A percentile compares a stretch with the other conserved stretches of the same genome.
phyloP scores from a whole-genome alignment of 2,797 vertebrate species.

The Sebastes nivosus region DNA sequence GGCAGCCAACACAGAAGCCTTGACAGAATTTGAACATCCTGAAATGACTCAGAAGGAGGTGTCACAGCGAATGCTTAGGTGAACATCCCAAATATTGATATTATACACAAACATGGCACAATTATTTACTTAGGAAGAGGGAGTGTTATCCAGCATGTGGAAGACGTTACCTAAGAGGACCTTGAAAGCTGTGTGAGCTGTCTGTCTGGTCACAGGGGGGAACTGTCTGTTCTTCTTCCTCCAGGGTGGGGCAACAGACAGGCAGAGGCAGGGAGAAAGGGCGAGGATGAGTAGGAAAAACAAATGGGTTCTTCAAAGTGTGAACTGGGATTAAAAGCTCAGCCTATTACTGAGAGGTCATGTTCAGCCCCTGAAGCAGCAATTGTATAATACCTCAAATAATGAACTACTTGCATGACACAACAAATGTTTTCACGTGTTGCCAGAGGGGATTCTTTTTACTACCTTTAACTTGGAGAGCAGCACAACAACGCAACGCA shows the following conservation, averaged over 20 bases:
- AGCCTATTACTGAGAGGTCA: constrained; percentile 20
- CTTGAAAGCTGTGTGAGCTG: constrained; percentile 48
- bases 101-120: constrained; percentile 52
- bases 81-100: constrained; percentile 43
- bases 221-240: constrained; percentile 56
- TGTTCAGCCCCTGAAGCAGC: neutral
- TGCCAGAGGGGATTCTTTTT: constrained; percentile 7
- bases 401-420: constrained; percentile 16
- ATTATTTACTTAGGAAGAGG: constrained; percentile 61
- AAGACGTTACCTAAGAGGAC: constrained; percentile 63
- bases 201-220: constrained; percentile 54
- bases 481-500: constrained; percentile 30
- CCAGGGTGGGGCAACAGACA: constrained; percentile 57
- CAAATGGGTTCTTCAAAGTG: constrained; percentile 21
- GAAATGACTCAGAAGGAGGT: constrained; percentile 49
- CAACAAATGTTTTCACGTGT: constrained; percentile 15
- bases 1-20: constrained; percentile 61
- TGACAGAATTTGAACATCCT: constrained; percentile 59
- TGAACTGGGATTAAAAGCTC: constrained; percentile 23
- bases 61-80: constrained; percentile 39
- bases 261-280: constrained; percentile 46
- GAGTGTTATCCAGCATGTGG: constrained; percentile 57
- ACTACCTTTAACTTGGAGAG: constrained; percentile 3
- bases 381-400: constrained; percentile 9
- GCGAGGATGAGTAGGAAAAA: constrained; percentile 24